Percentiles rank a stretch among this genome's conserved stretches.
These are phyloP conservation scores for Caenorhabditis japonica DNA, from an alignment of 2,888 invertebrate species.

Conservation along the genomic window DNA sequence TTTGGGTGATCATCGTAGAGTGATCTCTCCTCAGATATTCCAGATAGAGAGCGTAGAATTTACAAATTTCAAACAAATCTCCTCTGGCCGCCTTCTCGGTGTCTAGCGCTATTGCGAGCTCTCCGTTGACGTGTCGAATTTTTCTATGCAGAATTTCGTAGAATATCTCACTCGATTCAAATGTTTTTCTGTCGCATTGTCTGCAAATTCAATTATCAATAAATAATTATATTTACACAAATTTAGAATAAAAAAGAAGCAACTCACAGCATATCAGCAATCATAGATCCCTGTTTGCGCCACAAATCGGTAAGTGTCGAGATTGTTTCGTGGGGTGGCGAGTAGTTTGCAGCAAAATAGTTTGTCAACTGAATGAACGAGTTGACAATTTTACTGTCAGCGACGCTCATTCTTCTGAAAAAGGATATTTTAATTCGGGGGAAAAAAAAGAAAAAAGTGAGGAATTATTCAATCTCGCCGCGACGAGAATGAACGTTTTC, in stretches of 20 bases:
- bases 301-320: constrained; percentile 7
- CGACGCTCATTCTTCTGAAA: constrained; percentile 16
- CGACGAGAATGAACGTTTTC: too few species aligned
- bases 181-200: neutral
- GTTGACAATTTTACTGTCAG: constrained; percentile 11
- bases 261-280: constrained; percentile 14
- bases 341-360: neutral
- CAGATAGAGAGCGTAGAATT: constrained; percentile 31
- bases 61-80: constrained; percentile 34
- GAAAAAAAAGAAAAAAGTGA: neutral
- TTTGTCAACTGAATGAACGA: constrained; percentile 13
- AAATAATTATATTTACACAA: neutral
- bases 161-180: constrained; percentile 13
- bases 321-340: neutral
- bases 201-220: constrained; percentile 14
- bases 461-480: too few species aligned
- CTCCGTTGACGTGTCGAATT: constrained; percentile 8
- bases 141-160: constrained; percentile 28
- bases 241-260: too few species aligned
- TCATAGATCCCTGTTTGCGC: constrained; percentile 14
- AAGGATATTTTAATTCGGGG: neutral
- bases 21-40: constrained; percentile 31
- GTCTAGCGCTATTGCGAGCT: constrained; percentile 19
- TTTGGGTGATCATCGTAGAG: constrained; percentile 1
- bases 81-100: constrained; percentile 17